Base-by-base conservation (phyloP, 2,888 invertebrate species). In the Meta bourneti region DNA sequence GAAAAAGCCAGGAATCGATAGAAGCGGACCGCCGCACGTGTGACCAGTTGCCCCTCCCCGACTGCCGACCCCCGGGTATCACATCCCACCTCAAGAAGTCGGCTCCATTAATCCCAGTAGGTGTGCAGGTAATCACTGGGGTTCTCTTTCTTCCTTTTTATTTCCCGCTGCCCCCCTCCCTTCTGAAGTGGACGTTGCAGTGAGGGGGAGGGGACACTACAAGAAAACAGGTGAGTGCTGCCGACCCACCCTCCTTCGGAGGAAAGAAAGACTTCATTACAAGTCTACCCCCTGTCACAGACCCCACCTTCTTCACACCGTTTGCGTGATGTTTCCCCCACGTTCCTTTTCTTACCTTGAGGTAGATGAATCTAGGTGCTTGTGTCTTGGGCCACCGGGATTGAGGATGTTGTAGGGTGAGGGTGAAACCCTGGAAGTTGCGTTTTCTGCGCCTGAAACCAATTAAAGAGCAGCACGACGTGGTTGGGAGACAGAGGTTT, bases 201-300 rank as follows among this genome's bases (percentile, higher is more conserved):
- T 34, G 34, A 70, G 77, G 54, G 16, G 54, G 49, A 81, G 80
- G 71, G 71, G 20, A 51, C 51, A 71, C 19, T 61, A 80, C 69
- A 52, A 54, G 77, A 77, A 75, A 89, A 89, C 89, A 89, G 82
- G 89, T 89, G 89, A 82, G 77, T 34, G 34, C 48, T 51, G 19
- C 74, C 61, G 34, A 48, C 90, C 90, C 90, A 48, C 74, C 89
- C 83, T 79, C 13, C 49, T 51, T 48, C 48, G 75, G 61, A 78
- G 48, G 83, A 87, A 85, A 83, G 84, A 89, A 92, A 92, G 91
- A 92, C 91, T 92, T 92, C 91, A 92, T 92, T 92, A 92, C 91
- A 80, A 75, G 88, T 78, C 91, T 90, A 72, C 82, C 81, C 78
- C 72, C 86, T 91, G 91, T 91, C 91, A 91, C 87, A 83, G 75